Conservation (phyloP, 2,888 invertebrate species). For the Protophormia terraenovae region DNA sequence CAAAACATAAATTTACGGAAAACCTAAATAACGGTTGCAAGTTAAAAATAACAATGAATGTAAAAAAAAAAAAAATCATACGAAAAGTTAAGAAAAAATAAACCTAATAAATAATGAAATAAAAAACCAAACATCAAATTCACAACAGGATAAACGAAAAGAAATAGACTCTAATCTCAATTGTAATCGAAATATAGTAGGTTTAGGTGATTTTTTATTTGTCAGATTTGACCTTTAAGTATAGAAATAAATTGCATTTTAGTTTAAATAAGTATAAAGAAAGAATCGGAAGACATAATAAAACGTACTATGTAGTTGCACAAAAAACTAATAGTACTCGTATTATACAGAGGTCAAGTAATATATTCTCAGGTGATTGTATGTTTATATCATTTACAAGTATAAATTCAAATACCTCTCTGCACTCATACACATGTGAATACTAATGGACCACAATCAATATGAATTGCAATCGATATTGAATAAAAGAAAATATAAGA, state of each 20-base stretch:
- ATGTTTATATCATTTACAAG: neutral
- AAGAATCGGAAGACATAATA: no score
- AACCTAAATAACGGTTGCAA: constrained; percentile 36
- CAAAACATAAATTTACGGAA: constrained; percentile 72
- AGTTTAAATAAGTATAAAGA: neutral
- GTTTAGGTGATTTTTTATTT: neutral
- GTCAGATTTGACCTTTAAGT: constrained; percentile 13
- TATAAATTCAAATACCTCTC: neutral
- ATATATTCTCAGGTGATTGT: neutral
- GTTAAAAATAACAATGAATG: neutral
- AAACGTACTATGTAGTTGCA: no score
- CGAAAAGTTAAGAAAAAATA: neutral
- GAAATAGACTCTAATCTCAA: constrained; percentile 32
- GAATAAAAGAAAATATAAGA: neutral
- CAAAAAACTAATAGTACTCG: neutral
- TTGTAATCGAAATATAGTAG: constrained; percentile 26
- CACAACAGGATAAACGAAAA: constrained; percentile 41
- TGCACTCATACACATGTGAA: neutral
- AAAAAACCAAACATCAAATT: constrained; percentile 26
- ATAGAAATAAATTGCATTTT: neutral
- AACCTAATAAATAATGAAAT: constrained; percentile 1
- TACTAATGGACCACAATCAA: neutral
- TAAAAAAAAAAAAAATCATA: neutral
- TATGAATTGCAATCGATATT: neutral
- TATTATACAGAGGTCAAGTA: neutral